These are phyloP conservation scores for Digitonthophagus gazella DNA, from an alignment of 2,888 invertebrate genomes.

Conservation along the genomic window DNA sequence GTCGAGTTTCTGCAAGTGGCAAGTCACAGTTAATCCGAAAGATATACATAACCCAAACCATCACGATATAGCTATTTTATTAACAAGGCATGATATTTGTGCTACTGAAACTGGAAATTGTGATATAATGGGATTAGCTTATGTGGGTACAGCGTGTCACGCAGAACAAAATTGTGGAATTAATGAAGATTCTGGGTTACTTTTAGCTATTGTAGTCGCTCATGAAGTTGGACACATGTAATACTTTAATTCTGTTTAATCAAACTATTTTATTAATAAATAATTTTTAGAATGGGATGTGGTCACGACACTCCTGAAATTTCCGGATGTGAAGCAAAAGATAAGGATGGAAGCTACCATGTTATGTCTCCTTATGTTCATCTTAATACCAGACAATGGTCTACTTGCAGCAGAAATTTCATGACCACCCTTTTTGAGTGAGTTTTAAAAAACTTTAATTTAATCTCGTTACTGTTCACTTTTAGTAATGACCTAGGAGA, in stretches of 20 bases:
- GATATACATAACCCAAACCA: conserved; percentile 58
- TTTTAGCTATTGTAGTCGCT: conserved; percentile 62
- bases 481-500: conserved; percentile 63
- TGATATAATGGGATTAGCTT: conserved; percentile 65
- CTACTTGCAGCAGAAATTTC: conserved; percentile 57
- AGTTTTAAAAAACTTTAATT: conserved; percentile 34
- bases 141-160: conserved; percentile 65
- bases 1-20: conserved; percentile 65
- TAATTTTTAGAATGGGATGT: conserved; percentile 49
- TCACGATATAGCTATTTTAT: conserved; percentile 60
- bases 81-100: conserved; percentile 62
- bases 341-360: conserved; percentile 54
- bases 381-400: conserved; percentile 57
- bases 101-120: conserved; percentile 51
- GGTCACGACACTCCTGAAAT: conserved; percentile 49
- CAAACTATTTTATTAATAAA: background rate
- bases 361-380: conserved; percentile 61
- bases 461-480: background rate
- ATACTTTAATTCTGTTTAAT: conserved; percentile 37
- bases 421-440: conserved; percentile 61
- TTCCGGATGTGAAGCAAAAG: conserved; percentile 50
- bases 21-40: conserved; percentile 57
- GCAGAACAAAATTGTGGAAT: conserved; percentile 62
- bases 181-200: conserved; percentile 66
- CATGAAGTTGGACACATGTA: conserved; percentile 72